Evolutionary conservation across 1,140 invertebrate species (phyloP).

Genomic region (Neodiprion virginianus): DNA sequence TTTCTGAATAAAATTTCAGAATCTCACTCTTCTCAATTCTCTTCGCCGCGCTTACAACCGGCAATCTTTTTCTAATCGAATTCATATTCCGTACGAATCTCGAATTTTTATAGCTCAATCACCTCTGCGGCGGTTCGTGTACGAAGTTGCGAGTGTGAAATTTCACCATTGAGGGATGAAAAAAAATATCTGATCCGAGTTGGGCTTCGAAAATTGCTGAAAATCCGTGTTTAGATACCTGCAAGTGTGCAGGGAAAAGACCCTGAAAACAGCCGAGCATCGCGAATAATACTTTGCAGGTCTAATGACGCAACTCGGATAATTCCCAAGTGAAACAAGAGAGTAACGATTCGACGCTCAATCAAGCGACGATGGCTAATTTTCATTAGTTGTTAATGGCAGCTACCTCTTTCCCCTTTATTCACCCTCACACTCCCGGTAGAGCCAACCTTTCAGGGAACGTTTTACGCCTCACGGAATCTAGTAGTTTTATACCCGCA

Average conservation of each 20-base stretch:
- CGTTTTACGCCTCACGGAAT: slow-evolving; percentile 5
- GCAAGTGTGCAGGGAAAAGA: too few species aligned
- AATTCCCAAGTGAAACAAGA: slow-evolving; percentile 46
- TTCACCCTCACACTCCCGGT: slow-evolving; percentile 21
- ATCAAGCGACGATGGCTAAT: slow-evolving; percentile 63
- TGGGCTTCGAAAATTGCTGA: background rate
- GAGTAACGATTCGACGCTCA: slow-evolving; percentile 62
- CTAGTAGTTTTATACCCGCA: background rate
- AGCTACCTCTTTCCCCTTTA: slow-evolving; percentile 28
- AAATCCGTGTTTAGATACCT: background rate
- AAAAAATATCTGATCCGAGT: background rate
- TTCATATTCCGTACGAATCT: background rate
- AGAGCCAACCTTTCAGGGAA: background rate
- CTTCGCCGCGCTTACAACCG: background rate
- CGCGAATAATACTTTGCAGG: background rate
- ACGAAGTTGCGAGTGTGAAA: background rate
- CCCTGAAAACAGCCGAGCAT: background rate
- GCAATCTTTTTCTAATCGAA: background rate
- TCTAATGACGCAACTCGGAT: background rate
- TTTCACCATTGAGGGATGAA: background rate
- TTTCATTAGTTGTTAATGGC: slow-evolving; percentile 63
- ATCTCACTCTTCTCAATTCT: background rate
- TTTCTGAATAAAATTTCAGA: background rate
- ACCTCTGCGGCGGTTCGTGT: background rate
- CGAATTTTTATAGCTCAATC: background rate